phyloP scores from a whole-genome alignment of 2,113 vertebrate species.

The Danio rerio region GRCz12tu NC_133181.1:17274001-17274500 shows the following conservation, averaged over 20 bases:
- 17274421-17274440: neutral
- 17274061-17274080: neutral
- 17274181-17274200: neutral
- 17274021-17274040: neutral
- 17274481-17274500: neutral
- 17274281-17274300: neutral
- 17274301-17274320: conserved; percentile 23
- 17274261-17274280: neutral
- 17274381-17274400: neutral
- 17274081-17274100: neutral
- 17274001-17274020: too few relatives aligned
- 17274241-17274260: neutral
- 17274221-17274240: neutral
- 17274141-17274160: conserved; percentile 47
- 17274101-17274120: neutral
- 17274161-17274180: conserved; percentile 8
- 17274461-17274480: neutral
- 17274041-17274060: neutral
- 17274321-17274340: conserved; percentile 16
- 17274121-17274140: neutral
- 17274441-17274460: neutral
- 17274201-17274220: neutral
- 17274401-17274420: conserved; percentile 18
- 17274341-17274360: conserved; percentile 21
- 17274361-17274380: neutral